Evolutionary conservation across 1,140 invertebrate species (phyloP).

Genomic region (Metaphire vulgaris): DNA sequence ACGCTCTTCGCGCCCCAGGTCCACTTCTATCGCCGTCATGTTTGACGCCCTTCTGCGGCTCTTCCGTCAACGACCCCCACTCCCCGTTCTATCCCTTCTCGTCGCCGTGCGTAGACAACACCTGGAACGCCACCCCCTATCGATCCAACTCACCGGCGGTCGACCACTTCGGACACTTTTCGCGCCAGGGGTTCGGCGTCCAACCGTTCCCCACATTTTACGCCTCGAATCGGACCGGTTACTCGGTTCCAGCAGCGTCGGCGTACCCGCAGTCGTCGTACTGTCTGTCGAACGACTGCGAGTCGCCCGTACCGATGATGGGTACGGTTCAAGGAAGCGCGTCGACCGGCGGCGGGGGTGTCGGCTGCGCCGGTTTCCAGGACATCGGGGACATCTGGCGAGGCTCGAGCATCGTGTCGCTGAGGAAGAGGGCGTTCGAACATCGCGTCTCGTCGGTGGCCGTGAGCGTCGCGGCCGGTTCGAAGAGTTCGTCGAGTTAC

Average conservation of each 20-base stretch:
- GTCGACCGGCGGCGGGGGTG: not conserved
- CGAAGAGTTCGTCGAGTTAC: no score
- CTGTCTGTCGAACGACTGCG: not conserved
- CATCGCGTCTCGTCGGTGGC: constrained; percentile 39
- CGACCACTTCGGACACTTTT: not conserved
- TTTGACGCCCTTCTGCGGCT: constrained; percentile 69
- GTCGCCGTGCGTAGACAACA: not conserved
- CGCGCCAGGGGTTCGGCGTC: not conserved
- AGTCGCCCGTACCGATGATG: not conserved
- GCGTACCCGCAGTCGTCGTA: not conserved
- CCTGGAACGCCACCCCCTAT: not conserved
- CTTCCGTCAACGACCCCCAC: constrained; percentile 42
- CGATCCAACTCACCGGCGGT: not conserved
- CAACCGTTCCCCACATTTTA: not conserved
- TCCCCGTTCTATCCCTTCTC: constrained; percentile 34
- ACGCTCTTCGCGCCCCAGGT: constrained; percentile 77
- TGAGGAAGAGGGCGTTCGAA: constrained; percentile 52
- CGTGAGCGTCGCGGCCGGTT: not conserved
- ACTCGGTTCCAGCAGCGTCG: not conserved
- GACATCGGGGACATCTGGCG: constrained; percentile 60
- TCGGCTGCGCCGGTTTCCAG: constrained; percentile 28
- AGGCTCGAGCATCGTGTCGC: constrained; percentile 51
- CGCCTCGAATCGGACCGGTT: not conserved
- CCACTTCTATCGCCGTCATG: constrained; percentile 84
- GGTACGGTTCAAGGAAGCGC: no score